Evolutionary conservation across 2,797 vertebrate genomes (phyloP).

Genomic region (Potorous gilbertii): DNA sequence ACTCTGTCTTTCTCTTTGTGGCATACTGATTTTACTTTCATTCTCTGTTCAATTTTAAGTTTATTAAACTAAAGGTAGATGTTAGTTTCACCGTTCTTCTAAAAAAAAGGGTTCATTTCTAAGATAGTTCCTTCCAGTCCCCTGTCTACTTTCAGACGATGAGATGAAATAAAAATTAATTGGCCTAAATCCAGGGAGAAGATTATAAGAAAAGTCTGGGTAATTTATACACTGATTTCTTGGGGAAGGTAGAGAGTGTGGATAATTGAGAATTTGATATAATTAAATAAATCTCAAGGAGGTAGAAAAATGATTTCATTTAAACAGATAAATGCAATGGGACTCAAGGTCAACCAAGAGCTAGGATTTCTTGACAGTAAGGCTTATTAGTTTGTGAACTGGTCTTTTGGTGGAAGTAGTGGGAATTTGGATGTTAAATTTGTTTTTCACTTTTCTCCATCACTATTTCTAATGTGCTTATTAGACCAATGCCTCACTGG

Average conservation of each 20-base stretch:
- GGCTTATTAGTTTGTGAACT: neutral
- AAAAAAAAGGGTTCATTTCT: neutral
- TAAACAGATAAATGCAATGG: neutral
- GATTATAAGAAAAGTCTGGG: neutral
- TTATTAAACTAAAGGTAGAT: neutral
- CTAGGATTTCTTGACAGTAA: conserved; percentile 3
- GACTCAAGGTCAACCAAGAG: conserved; percentile 38
- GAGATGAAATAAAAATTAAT: neutral
- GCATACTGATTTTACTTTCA: neutral
- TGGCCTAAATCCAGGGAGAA: neutral
- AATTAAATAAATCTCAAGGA: conserved; percentile 41
- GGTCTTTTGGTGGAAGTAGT: conserved; percentile 1
- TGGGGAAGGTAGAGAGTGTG: neutral
- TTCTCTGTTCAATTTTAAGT: neutral
- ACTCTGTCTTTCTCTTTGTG: neutral
- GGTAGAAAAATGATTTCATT: neutral
- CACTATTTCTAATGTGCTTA: conserved; percentile 46
- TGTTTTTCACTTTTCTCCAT: conserved; percentile 46
- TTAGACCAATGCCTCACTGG: conserved; percentile 19
- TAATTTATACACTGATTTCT: neutral
- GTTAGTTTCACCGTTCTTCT: neutral
- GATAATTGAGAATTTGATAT: neutral
- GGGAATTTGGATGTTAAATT: conserved; percentile 23
- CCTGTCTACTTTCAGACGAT: neutral
- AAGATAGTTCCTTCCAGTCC: neutral